Percentiles rank a stretch among this genome's conserved stretches.
These are phyloP conservation scores for Phataginus tetradactyla DNA, from an alignment of 2,797 vertebrate species.

Conservation along the genomic window DNA sequence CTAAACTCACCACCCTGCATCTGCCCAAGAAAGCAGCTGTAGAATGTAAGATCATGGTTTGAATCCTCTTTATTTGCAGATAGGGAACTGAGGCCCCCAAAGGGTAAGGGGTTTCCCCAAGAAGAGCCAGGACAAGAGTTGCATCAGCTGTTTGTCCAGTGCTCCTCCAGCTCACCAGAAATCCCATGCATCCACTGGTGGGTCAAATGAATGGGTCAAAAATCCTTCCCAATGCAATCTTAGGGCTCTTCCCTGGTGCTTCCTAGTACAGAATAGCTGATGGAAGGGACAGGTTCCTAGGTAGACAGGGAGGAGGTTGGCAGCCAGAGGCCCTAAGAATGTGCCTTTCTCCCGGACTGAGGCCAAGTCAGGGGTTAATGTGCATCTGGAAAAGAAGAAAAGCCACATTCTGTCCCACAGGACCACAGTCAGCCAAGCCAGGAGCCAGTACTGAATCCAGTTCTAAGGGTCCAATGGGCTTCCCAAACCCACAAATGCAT, in stretches of 20 bases:
- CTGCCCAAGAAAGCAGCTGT: background rate
- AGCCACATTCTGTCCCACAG: background rate
- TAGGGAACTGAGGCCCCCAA: background rate
- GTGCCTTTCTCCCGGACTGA: background rate
- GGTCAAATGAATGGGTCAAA: background rate
- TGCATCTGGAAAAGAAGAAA: background rate
- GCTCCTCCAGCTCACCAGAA: background rate
- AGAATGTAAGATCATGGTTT: background rate
- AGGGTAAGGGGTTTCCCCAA: background rate
- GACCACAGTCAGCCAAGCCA: background rate
- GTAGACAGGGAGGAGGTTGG: background rate
- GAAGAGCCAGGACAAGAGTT: background rate
- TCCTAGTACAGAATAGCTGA: background rate
- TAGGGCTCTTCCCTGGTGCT: background rate
- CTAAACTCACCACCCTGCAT: background rate
- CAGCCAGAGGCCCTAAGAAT: background rate
- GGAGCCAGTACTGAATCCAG: background rate
- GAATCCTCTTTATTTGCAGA: background rate
- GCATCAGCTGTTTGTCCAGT: background rate
- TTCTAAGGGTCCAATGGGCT: background rate
- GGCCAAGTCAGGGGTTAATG: background rate
- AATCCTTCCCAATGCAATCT: background rate
- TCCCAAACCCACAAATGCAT: background rate
- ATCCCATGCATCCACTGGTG: background rate
- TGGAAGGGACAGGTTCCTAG: background rate